Base-by-base conservation (phyloP, 2,888 invertebrate genomes). In the Synanthedon vespiformis region DNA sequence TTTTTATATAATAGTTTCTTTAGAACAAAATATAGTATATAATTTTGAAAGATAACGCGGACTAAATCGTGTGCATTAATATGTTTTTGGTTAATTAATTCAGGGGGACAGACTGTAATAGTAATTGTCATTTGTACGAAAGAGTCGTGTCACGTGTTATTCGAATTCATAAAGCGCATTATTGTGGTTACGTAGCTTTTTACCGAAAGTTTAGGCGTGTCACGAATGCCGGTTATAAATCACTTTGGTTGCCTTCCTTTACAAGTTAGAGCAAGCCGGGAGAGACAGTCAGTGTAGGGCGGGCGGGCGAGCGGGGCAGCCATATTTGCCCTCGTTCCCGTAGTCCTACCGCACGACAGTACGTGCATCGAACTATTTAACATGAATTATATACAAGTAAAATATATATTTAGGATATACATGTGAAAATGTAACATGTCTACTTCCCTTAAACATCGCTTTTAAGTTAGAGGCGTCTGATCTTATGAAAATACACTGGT, bases 141-240 rank as follows among this genome's bases (percentile, higher is more conserved):
- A 72, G 59, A 58, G 58, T 59, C 61, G 61, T 62, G 62, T 68
- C 68, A 66, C 61, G 61, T 62, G 62, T 68, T 68, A 66, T 74
- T 70, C 70, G 62, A 61, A 63, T 61, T 63, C 62, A 48, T 61
- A 65, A 68, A 70, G 75, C 73, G 73, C 72, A 77, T 74, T 72
- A 68, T 62, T 61, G 67, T 67, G 61, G 70, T 78, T 71, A 68
- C 70, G 70, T 68, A 56, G 61, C 59, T 71, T 74, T 77, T 75
- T 72, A 59, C 63, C 67, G 68, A 68, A 70, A 64, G 62, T 61
- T 62, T 52, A 53, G 58, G 62, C 68, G 76, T 74, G 80, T 75
- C 80, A 83, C 77, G 81, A 73, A 76, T 59, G 65, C 64, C 57
- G 63, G 63, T 64, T 71, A 80, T 79, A 82, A 84, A 83, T 84